Base-by-base conservation (phyloP, 1,140 invertebrate genomes). In the Oncopodura yosiiana region DNA sequence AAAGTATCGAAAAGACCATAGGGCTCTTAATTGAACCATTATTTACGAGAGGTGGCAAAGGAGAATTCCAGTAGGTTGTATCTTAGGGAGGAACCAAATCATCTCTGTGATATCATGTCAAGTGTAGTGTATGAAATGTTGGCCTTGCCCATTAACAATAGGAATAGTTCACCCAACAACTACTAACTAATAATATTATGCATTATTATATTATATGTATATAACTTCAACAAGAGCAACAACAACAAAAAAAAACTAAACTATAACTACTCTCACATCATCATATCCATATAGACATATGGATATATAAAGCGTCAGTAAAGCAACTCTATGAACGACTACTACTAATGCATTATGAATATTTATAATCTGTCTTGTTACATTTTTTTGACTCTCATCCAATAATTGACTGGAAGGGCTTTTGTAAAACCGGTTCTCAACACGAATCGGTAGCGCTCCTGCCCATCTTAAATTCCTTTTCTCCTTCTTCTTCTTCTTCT, bases 321-420 rank as follows among this genome's bases (percentile, higher is more conserved):
- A 16, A 41, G 38, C 11, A 16, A 41, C 11, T 18, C 38, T 41
- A 14, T 18, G 8, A 8, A 8, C 8, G 38, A 41, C 6, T 14
- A 18, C 9, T 18, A 23, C 39, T 24, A 52, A 34, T 53, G 26
- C 27, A 56, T 61, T 61, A 61, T 61, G 60, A 61, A 61, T 61
- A 61, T 61, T 61, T 61, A 61, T 61, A 61, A 61, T 61, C 60
- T 54, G 34, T 50, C 60, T 61, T 61, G 60, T 61, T 61, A 61
- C 60, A 61, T 57, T 53, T 58, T 58, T 49, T 53, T 46, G n/a
- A 27, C 34, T 52, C 36, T 44, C 50, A 51, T 58, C 56, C 56
- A 61, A 61, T 61, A 56, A 61, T 61, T 61, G 60, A 58, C 55
- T 61, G 60, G 54, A 61, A 54, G 54, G 60, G 30, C 37, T 27